These are phyloP conservation scores for Campylomormyrus numenius DNA, from an alignment of 2,113 vertebrate species.

Conservation along the genomic window DNA sequence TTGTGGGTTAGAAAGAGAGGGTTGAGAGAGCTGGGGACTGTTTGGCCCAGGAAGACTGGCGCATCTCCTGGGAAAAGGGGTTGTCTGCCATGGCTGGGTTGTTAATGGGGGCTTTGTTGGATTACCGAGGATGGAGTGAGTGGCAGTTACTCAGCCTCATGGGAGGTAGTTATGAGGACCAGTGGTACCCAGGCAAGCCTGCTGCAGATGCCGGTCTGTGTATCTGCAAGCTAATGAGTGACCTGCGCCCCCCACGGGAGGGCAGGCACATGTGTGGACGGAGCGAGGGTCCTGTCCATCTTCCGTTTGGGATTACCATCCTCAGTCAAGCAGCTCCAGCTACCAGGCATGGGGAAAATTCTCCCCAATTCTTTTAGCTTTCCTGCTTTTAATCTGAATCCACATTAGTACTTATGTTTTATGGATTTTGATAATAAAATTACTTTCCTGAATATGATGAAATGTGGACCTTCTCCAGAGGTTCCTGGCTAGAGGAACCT, in stretches of 20 bases:
- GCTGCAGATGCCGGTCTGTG: constrained; percentile 21
- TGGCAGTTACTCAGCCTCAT: constrained; percentile 50
- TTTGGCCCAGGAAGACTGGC: constrained; percentile 37
- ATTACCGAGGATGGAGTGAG: constrained; percentile 46
- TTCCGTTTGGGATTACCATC: neutral
- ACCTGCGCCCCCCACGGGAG: constrained; percentile 42
- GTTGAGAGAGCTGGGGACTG: constrained; percentile 13
- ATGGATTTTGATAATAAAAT: constrained; percentile 22
- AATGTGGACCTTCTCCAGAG: neutral
- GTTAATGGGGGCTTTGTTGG: constrained; percentile 39
- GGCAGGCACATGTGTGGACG: constrained; percentile 15
- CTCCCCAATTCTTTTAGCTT: neutral
- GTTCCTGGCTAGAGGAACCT: neutral
- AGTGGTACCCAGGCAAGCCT: constrained; percentile 39
- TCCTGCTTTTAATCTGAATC: neutral
- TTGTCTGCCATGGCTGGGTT: constrained; percentile 12
- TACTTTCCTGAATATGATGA: constrained; percentile 3
- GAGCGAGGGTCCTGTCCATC: neutral
- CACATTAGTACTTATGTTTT: neutral
- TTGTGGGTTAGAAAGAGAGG: neutral
- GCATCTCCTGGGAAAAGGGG: constrained; percentile 35
- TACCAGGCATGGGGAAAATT: neutral
- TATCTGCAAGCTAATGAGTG: constrained; percentile 46
- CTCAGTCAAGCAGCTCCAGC: neutral
- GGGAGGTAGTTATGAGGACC: constrained; percentile 42